These are phyloP conservation scores for Syngnathus acus DNA, from an alignment of 2,797 vertebrate genomes.

Conservation along the genomic window DNA sequence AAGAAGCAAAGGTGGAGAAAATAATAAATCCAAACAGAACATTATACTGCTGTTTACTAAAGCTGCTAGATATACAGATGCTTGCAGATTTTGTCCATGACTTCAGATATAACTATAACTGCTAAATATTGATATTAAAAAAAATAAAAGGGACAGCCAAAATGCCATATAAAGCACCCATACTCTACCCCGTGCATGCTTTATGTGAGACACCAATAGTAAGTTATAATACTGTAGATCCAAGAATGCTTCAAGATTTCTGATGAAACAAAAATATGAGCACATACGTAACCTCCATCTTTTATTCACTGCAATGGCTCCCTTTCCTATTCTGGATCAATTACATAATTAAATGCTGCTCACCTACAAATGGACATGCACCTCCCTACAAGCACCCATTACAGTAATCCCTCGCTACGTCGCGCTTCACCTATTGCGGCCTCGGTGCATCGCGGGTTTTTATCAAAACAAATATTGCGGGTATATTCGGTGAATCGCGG, in stretches of 20 bases:
- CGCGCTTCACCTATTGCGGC: too few relatives aligned
- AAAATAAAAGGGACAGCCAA: background rate
- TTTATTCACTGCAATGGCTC: background rate
- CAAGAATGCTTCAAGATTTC: too few relatives aligned
- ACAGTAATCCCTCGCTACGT: background rate
- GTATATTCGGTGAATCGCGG: too few relatives aligned
- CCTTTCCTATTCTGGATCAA: background rate
- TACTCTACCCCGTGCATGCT: background rate
- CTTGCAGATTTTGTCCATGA: background rate
- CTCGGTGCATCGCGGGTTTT: too few relatives aligned
- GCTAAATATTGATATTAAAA: background rate
- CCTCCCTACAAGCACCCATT: background rate
- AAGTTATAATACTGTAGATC: background rate
- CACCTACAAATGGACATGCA: background rate
- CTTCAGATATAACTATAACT: background rate
- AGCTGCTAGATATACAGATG: background rate
- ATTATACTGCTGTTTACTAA: background rate
- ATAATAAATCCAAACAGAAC: background rate
- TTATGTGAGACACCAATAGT: background rate
- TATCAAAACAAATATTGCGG: too few relatives aligned
- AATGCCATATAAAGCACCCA: background rate
- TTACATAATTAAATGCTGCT: background rate
- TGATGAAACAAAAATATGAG: too few relatives aligned
- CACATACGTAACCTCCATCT: background rate
- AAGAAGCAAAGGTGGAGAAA: background rate